Percentiles rank a stretch among this genome's conserved stretches.
These are phyloP conservation scores for Agrotis clavis DNA, from an alignment of 2,888 invertebrate species.

Conservation along the genomic window DNA sequence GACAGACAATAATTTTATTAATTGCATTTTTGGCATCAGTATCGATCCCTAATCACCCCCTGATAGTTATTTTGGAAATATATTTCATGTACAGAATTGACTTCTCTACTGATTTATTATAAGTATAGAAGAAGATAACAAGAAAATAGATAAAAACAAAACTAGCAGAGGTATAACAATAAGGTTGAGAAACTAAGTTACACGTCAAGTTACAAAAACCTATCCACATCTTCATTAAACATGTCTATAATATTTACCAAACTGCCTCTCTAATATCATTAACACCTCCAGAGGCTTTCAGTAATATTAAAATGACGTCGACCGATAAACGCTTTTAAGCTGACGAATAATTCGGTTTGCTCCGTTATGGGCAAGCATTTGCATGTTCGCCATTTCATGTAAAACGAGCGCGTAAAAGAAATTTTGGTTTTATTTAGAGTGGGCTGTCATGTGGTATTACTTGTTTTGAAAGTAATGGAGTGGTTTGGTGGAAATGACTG, in stretches of 20 bases:
- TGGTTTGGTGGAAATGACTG: neutral
- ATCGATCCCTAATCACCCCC: too few species aligned
- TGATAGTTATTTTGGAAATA: too few species aligned
- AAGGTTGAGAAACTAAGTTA: neutral
- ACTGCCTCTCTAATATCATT: conserved; percentile 67
- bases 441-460: conserved; percentile 35
- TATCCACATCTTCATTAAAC: neutral
- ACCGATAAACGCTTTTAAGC: conserved; percentile 80
- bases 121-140: too few species aligned
- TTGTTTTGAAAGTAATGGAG: conserved; percentile 5
- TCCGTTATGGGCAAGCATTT: conserved; percentile 60
- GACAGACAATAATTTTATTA: too few species aligned
- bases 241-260: conserved; percentile 25
- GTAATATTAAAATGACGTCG: conserved; percentile 71
- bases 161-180: too few species aligned
- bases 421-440: conserved; percentile 48
- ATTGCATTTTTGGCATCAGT: too few species aligned
- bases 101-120: too few species aligned
- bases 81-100: too few species aligned
- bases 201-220: neutral
- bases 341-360: conserved; percentile 73
- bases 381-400: conserved; percentile 36
- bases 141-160: too few species aligned
- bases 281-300: conserved; percentile 68
- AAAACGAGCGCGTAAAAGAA: conserved; percentile 50